Base-by-base conservation (phyloP, 2,888 invertebrate genomes). In the Catocala sponsa region DNA sequence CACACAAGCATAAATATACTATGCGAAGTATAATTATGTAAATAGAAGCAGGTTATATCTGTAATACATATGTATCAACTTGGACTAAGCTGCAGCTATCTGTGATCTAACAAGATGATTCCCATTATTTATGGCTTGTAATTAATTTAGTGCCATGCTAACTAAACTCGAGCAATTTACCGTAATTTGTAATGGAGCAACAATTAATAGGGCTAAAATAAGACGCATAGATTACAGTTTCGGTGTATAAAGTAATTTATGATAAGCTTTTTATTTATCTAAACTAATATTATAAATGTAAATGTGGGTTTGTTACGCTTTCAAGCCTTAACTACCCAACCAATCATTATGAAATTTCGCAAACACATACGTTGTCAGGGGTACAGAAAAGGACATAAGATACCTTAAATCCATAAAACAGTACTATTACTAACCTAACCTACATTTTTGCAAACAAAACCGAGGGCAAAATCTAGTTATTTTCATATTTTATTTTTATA, bases 41-140 rank as follows among this genome's bases (percentile, higher is more conserved):
- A 65, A 65, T 68, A 64, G 42, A 38, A 25, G 42, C 47, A 53
- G 50, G 47, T 42, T 65, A 65, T 60, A 60, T 49, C n/a, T 44
- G 42, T 61, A 59, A 68, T 76, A 46, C 65, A 68, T 75, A 78
- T 78, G 74, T 72, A 74, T 74, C 63, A 65, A 57, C 54, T 32
- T 35, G 49, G 58, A 50, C 63, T 74, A 67, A 76, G 77, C 77
- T 70, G 59, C 33, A 76, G 71, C 62, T 76, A 76, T 75, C 79
- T 76, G 63, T 69, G 68, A 76, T 77, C 77, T 76, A 76, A 70
- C 79, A 67, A 77, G 79, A 79, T 76, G 79, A 79, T 64, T 69
- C 65, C 56, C 64, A 67, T 74, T 77, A 79, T 77, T 74, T 79
- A 77, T 74, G 51, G 68, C 69, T 54, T 55, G 79, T 70, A 79